phyloP scores from a whole-genome alignment of 2,797 vertebrate genomes.

The Adelosebastes latens region DNA sequence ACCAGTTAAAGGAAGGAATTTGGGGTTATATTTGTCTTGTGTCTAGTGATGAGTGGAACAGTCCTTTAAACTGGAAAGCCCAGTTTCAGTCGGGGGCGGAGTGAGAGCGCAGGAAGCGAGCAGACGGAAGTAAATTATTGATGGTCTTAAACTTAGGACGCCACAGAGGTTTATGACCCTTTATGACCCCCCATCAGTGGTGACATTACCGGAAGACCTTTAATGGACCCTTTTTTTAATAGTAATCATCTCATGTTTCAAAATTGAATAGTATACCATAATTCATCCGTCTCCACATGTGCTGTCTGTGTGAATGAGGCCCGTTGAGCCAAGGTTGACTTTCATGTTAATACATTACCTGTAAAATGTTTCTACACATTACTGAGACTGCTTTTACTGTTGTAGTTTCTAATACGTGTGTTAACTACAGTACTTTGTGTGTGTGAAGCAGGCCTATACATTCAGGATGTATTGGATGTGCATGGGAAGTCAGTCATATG shows the following conservation, averaged over 20 bases:
- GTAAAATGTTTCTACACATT: background rate
- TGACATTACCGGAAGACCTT: slow-evolving; percentile 54
- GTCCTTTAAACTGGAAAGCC: slow-evolving; percentile 16
- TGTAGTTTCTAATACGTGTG: background rate
- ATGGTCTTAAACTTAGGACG: slow-evolving; percentile 57
- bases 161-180: slow-evolving; percentile 58
- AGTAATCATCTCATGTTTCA: slow-evolving; percentile 49
- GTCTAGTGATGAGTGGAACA: background rate
- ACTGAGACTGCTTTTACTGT: background rate
- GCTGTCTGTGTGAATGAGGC: slow-evolving; percentile 9
- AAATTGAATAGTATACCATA: slow-evolving; percentile 16
- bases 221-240: slow-evolving; percentile 33
- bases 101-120: slow-evolving; percentile 15
- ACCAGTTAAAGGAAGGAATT: background rate
- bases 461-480: background rate
- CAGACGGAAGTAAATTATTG: slow-evolving; percentile 63
- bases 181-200: slow-evolving; percentile 57
- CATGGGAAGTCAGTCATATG: background rate
- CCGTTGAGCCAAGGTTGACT: slow-evolving; percentile 29
- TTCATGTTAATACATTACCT: slow-evolving; percentile 48
- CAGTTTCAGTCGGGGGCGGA: slow-evolving; percentile 21
- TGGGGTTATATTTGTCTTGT: slow-evolving; percentile 10
- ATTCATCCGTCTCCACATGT: slow-evolving; percentile 28
- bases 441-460: background rate
- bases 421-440: background rate